Conservation (phyloP, 2,113 vertebrate genomes). For the Damaliscus lunatus region DNA sequence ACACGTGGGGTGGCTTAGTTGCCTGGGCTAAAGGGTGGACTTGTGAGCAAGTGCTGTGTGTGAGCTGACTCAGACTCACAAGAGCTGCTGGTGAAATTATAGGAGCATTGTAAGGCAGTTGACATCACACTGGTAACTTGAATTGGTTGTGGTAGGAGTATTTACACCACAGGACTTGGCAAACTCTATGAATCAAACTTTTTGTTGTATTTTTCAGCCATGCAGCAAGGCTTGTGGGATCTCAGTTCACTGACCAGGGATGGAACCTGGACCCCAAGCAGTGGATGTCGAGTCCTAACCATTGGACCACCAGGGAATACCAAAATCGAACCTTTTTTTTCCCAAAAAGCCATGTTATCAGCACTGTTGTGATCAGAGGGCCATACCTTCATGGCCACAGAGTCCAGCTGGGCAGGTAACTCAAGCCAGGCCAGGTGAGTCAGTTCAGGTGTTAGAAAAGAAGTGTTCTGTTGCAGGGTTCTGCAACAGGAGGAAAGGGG, state of each 20-base stretch:
- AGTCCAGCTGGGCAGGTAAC: background rate
- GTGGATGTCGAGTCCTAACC: background rate
- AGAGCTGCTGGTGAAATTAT: background rate
- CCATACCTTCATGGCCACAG: background rate
- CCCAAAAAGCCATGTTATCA: background rate
- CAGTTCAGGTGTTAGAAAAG: background rate
- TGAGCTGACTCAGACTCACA: background rate
- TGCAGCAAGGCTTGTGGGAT: background rate
- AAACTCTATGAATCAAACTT: background rate
- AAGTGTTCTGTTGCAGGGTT: background rate
- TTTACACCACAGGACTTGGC: background rate
- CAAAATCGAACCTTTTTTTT: background rate
- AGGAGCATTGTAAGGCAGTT: background rate
- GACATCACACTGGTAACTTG: background rate
- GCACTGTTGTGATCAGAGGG: background rate
- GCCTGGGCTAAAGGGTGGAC: background rate
- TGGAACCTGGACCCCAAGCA: background rate
- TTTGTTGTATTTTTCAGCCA: background rate
- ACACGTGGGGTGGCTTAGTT: background rate
- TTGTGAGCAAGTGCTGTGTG: rapidly evolving
- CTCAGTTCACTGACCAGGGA: background rate
- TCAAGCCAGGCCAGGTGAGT: background rate
- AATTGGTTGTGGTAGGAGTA: no score
- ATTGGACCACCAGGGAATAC: background rate
- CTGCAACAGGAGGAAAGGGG: background rate